Conservation (phyloP, 1,140 invertebrate genomes). For the Adelges cooleyi region DNA sequence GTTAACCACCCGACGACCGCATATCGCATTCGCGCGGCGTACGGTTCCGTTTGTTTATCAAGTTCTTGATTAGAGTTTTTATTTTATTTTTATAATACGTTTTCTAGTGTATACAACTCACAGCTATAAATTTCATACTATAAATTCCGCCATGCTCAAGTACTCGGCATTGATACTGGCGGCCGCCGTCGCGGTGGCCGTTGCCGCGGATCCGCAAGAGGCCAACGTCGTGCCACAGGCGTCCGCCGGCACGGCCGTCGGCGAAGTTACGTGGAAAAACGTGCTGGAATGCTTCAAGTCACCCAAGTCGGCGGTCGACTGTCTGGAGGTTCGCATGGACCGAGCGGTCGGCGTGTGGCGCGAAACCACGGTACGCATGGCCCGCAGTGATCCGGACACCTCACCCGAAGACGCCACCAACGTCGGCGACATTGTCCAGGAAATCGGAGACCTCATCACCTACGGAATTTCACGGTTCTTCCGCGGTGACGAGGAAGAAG, state of each 20-base stretch:
- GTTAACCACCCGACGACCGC: background rate
- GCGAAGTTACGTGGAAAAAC: background rate
- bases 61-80: too few relatives aligned
- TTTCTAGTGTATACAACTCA: background rate
- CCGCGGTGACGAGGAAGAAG: background rate
- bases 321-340: slow-evolving; percentile 5
- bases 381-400: slow-evolving; percentile 15
- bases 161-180: background rate
- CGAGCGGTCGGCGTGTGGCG: slow-evolving; percentile 5
- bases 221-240: background rate
- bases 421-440: slow-evolving; percentile 26
- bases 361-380: slow-evolving; percentile 5
- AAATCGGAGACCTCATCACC: slow-evolving; percentile 28
- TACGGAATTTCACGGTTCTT: slow-evolving; percentile 27
- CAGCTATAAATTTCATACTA: background rate
- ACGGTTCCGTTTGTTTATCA: background rate
- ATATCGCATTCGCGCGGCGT: background rate
- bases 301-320: background rate
- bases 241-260: background rate
- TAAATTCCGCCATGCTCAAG: background rate
- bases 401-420: slow-evolving; percentile 3
- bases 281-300: background rate
- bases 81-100: background rate
- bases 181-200: background rate
- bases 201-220: background rate